These are phyloP conservation scores for Cotesia chilonis DNA, from an alignment of 1,140 invertebrate species.

Conservation along the genomic window DNA sequence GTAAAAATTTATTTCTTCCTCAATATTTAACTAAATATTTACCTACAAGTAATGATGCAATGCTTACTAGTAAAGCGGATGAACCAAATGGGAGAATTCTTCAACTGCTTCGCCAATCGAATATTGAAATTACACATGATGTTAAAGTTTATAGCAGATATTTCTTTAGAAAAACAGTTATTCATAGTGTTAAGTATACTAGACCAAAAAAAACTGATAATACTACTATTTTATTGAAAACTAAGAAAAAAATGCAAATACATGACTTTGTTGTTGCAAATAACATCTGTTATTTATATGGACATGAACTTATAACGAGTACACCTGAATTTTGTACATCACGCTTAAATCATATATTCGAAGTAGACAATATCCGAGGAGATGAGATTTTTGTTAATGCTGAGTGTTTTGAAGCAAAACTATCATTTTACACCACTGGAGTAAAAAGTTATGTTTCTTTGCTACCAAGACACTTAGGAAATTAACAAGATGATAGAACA, in stretches of 20 bases:
- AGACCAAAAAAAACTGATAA: too few relatives aligned
- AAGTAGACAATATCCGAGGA: not conserved
- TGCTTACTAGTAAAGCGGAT: not conserved
- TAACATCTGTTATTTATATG: slow-evolving; percentile 14
- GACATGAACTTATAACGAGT: slow-evolving; percentile 5
- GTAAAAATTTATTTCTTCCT: slow-evolving; percentile 21
- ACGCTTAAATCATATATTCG: not conserved
- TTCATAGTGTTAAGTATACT: too few relatives aligned
- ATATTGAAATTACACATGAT: too few relatives aligned
- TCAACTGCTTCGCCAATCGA: too few relatives aligned
- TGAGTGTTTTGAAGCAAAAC: not conserved
- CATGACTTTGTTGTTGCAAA: slow-evolving; percentile 10
- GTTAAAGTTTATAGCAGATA: too few relatives aligned
- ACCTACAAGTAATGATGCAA: slow-evolving; percentile 5
- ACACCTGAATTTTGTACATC: slow-evolving; percentile 9
- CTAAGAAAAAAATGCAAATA: too few relatives aligned
- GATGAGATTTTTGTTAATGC: not conserved
- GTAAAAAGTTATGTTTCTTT: too few relatives aligned
- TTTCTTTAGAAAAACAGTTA: too few relatives aligned
- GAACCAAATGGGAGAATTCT: not conserved
- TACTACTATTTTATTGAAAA: too few relatives aligned
- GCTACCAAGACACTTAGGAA: too few relatives aligned
- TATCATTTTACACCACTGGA: not conserved
- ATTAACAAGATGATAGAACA: too few relatives aligned
- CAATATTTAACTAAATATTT: not conserved